Conservation (phyloP, 2,113 vertebrate species). For the Cardinalis cardinalis region DNA sequence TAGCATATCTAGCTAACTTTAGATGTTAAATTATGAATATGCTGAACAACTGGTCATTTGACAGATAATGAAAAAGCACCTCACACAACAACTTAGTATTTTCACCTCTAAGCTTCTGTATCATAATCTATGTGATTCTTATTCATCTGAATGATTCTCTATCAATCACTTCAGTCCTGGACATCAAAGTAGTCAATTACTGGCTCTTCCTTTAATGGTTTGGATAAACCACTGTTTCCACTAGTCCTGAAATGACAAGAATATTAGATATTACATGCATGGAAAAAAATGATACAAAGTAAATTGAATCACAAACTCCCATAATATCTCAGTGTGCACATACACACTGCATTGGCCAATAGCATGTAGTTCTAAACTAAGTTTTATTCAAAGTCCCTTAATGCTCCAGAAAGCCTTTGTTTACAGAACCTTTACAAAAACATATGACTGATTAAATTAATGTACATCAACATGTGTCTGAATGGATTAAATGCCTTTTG, state of each 20-base stretch:
- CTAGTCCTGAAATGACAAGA: slow-evolving; percentile 74
- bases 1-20: neutral
- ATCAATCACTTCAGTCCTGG: slow-evolving; percentile 80
- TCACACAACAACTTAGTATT: neutral
- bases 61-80: neutral
- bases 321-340: neutral
- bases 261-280: neutral
- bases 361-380: neutral
- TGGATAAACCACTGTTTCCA: slow-evolving; percentile 75
- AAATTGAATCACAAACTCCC: neutral
- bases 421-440: neutral
- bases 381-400: neutral
- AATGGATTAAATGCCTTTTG: neutral
- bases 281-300: neutral
- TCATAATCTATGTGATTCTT: neutral
- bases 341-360: neutral
- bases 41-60: neutral
- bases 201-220: slow-evolving; percentile 84
- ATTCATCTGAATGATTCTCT: neutral
- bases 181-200: slow-evolving; percentile 96
- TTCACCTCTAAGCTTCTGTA: neutral
- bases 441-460: neutral
- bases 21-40: neutral
- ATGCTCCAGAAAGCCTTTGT: neutral
- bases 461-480: neutral